phyloP scores from a whole-genome alignment of 53 echinoderm and acorn worm genomes.

The Echinarachnius parma region DNA sequence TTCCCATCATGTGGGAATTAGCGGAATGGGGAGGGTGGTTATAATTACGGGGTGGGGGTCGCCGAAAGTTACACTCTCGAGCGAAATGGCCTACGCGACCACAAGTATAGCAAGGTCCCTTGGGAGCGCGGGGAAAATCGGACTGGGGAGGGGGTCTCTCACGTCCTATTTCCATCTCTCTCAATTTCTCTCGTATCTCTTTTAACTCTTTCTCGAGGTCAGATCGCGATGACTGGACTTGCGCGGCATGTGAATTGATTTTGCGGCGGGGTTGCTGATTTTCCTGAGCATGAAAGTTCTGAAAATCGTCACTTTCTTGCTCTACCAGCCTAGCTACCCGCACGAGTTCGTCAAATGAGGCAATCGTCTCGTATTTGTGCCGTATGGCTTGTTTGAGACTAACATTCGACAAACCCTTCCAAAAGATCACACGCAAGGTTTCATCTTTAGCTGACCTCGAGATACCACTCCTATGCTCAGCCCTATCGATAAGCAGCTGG shows the following conservation, averaged over 20 bases:
- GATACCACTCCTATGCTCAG: conserved; percentile 33
- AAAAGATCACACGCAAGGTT: conserved; percentile 32
- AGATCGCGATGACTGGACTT: neutral
- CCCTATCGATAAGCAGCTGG: conserved; percentile 15
- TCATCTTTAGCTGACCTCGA: conserved; percentile 26
- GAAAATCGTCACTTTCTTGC: conserved; percentile 34
- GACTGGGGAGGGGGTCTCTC: no score
- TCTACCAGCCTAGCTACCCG: conserved; percentile 29
- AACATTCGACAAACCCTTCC: conserved; percentile 40
- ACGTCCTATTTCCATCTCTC: no score
- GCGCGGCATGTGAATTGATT: neutral
- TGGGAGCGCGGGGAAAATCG: neutral
- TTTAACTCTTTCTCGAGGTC: conserved; percentile 6
- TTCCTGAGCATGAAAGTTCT: no score
- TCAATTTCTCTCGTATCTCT: neutral
- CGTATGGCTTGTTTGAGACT: conserved; percentile 30
- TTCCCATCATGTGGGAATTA: no score
- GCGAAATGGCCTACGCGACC: conserved; percentile 24
- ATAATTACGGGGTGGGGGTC: no score
- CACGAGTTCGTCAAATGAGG: conserved; percentile 27
- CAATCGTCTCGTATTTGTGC: conserved; percentile 31
- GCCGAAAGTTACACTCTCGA: neutral
- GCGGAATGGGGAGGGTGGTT: neutral
- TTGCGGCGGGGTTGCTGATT: no score
- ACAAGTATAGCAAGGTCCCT: conserved; percentile 30